Conservation (phyloP, 2,113 vertebrate genomes). For the Lepisosteus oculatus region DNA sequence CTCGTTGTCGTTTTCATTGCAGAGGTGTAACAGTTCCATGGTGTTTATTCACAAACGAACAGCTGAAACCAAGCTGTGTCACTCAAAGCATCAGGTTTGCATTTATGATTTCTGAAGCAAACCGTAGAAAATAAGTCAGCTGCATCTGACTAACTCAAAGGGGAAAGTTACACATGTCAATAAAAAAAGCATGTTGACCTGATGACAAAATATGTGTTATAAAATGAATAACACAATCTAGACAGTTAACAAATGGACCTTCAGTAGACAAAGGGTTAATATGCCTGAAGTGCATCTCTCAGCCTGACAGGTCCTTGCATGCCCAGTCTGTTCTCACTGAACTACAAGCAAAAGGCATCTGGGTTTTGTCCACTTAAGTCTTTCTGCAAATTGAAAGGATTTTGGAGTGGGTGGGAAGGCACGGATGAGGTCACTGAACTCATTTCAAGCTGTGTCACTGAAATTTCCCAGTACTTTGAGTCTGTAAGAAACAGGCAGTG, state of each 20-base stretch:
- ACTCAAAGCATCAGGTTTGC: no score
- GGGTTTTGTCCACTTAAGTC: constrained; percentile 63
- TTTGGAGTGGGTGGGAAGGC: constrained; percentile 60
- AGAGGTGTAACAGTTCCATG: no score
- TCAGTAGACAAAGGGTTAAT: constrained; percentile 53
- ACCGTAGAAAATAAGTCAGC: no score
- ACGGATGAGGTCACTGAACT: constrained; percentile 51
- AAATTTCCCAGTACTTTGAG: constrained; percentile 60
- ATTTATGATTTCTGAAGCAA: no score
- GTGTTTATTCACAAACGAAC: no score
- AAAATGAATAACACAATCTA: no score
- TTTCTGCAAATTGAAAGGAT: constrained; percentile 67
- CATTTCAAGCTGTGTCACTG: constrained; percentile 54
- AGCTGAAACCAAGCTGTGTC: no score
- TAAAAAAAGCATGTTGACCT: no score
- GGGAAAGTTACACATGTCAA: no score
- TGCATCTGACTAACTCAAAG: no score
- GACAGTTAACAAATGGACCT: not conserved
- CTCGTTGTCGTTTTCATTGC: no score
- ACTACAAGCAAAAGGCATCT: constrained; percentile 54
- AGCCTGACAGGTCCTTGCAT: constrained; percentile 53
- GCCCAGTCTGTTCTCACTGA: constrained; percentile 67
- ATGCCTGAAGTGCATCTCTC: constrained; percentile 51
- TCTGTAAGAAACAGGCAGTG: constrained; percentile 36
- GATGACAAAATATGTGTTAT: no score